A percentile compares a stretch with the other conserved stretches of the same genome.
Evolutionary conservation across 2,888 invertebrate species (phyloP).

Genomic region (Agrochola lota): DNA sequence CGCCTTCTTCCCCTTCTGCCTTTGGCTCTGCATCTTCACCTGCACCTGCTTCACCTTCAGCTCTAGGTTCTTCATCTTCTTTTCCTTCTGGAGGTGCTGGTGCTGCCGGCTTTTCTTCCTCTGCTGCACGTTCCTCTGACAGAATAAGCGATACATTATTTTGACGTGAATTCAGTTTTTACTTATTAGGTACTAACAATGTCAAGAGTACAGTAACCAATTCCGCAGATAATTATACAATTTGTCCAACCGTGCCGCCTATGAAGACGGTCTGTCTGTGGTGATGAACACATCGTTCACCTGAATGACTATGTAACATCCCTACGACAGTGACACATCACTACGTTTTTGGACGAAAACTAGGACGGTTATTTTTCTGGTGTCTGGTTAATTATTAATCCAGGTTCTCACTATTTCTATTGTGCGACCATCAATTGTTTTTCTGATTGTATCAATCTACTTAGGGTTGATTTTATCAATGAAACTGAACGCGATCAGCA

Average conservation of each 20-base stretch:
- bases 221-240: neutral
- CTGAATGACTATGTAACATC: too few relatives aligned
- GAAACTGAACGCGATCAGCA: too few relatives aligned
- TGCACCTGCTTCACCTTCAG: constrained; percentile 59
- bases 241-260: neutral
- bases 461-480: too few relatives aligned
- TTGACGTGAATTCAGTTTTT: neutral
- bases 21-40: constrained; percentile 58
- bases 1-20: constrained; percentile 70
- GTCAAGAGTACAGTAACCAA: neutral
- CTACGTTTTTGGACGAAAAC: too few relatives aligned
- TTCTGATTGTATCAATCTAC: too few relatives aligned
- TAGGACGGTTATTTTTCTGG: too few relatives aligned
- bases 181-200: neutral
- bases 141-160: neutral
- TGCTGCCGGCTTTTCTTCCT: constrained; percentile 34
- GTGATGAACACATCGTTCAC: too few relatives aligned
- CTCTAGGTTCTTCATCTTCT: constrained; percentile 67
- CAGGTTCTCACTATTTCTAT: too few relatives aligned
- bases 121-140: constrained; percentile 34
- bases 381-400: too few relatives aligned
- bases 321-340: too few relatives aligned
- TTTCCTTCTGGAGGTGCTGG: neutral
- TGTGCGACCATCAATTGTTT: too few relatives aligned
- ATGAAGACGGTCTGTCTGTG: neutral